phyloP scores from a whole-genome alignment of 2,797 vertebrate species.

The Borostomias antarcticus region DNA sequence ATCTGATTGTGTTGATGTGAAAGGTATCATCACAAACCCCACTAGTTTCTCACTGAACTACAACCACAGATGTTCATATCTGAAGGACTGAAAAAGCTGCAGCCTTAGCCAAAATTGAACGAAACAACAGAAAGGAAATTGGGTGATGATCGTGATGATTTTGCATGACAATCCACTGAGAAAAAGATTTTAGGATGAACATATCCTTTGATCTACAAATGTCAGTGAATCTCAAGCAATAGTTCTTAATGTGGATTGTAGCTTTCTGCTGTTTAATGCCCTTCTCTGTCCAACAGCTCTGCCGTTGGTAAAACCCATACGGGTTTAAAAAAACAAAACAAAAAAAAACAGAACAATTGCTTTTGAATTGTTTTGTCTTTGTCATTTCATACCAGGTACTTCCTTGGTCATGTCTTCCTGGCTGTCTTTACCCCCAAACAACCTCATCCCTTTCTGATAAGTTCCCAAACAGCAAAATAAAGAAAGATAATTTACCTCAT shows the following conservation, averaged over 20 bases:
- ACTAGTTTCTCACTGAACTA: neutral
- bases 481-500: conserved; percentile 83
- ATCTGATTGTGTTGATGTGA: neutral
- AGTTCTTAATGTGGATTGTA: conserved; percentile 24
- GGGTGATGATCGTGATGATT: neutral
- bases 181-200: neutral
- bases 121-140: conserved; percentile 31
- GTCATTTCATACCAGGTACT: conserved; percentile 62
- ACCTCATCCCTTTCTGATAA: conserved; percentile 36
- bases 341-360: conserved; percentile 60
- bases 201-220: neutral
- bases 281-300: conserved; percentile 42
- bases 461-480: conserved; percentile 42
- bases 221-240: conserved; percentile 11
- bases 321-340: neutral
- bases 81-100: conserved; percentile 17
- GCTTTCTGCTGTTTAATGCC: conserved; percentile 23
- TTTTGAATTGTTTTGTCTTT: conserved; percentile 61
- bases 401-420: conserved; percentile 57
- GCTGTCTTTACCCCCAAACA: conserved; percentile 46
- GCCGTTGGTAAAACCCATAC: conserved; percentile 12
- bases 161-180: conserved; percentile 31
- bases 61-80: neutral
- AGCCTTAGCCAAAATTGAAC: conserved; percentile 42
- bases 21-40: too few relatives aligned